Base-by-base conservation (phyloP, 2,113 vertebrate species). In the Origma solitaria region DNA sequence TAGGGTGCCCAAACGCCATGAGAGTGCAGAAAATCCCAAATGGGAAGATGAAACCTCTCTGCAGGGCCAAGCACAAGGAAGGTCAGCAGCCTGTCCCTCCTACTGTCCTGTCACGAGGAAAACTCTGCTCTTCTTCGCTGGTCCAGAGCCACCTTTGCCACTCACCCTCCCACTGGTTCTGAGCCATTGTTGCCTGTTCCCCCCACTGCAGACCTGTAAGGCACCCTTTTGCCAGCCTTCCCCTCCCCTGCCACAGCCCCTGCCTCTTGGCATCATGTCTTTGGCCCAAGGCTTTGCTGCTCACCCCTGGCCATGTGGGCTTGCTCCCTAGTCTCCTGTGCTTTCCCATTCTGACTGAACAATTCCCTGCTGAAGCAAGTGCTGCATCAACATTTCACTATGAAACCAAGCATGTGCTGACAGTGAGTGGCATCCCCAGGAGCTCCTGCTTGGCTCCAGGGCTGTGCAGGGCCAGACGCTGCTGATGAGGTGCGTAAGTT, bases 371-470 rank as follows among this genome's bases (percentile, higher is more conserved):
- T 57, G 68, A 69, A 86, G 50, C 35, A 31, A 92, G 69, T 4
- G 35, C 82, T 64, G 70, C 91, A 76, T 92, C 1, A 3, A 92
- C 82, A 82, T 90, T 95, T 85, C 79, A 56, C 76, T 88, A 40
- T 27, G 82, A 94, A 90, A 56, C 71, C 64, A 64, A 82, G 75
- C 57, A 85, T 51, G 79, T 80, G 94, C 66, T 92, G 91, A 82
- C 82, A 76, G 91, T 1, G 0, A 90, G 57, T 30, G 44, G 66
- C 57, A 78, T 64, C 79, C 82, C 85, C 70, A 62, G 82, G 65
- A 92, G 51, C 47, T 92, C 51, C 33, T 82, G 65, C 51, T 58
- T 28, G 49, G 68, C 53, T 50, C 64, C 54, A 25, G 69, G 81
- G 64, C 89, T 23, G 40, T 40, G 91, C 38, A n/a, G 1, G n/a